A percentile compares a stretch with the other conserved stretches of the same genome.
Conservation (phyloP, 1,140 invertebrate species). For the Musca vetustissima region DNA sequence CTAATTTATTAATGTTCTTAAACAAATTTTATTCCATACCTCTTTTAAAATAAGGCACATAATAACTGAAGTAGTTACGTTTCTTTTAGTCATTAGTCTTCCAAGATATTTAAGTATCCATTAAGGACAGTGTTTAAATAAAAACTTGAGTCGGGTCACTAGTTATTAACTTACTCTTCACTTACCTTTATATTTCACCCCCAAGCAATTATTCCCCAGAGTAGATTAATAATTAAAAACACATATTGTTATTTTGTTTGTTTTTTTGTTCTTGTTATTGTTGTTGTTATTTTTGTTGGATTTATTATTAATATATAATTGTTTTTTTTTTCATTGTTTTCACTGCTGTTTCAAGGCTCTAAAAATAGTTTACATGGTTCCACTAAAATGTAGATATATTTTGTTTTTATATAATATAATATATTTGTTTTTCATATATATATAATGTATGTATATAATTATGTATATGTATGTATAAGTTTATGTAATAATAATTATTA, state of each 20-base stretch:
- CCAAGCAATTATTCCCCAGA: too few relatives aligned
- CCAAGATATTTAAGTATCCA: too few relatives aligned
- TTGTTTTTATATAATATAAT: constrained; percentile 35
- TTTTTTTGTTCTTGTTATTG: constrained; percentile 6
- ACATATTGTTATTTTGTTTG: not conserved
- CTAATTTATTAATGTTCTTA: too few relatives aligned
- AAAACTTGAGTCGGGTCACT: not conserved
- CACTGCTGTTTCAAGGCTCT: constrained; percentile 43
- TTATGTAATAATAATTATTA: constrained; percentile 13
- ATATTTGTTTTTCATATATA: constrained; percentile 29
- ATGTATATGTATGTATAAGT: constrained; percentile 12
- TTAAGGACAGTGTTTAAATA: too few relatives aligned
- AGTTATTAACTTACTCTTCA: not conserved
- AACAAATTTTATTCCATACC: too few relatives aligned
- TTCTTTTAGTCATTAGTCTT: too few relatives aligned
- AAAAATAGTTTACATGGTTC: constrained; percentile 56
- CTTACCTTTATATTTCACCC: not conserved
- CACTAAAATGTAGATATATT: constrained; percentile 50
- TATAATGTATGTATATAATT: constrained; percentile 27
- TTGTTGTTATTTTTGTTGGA: not conserved
- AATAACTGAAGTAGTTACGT: too few relatives aligned
- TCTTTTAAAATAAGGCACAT: too few relatives aligned
- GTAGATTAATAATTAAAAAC: not conserved
- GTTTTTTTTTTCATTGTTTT: constrained; percentile 40
- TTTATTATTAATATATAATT: constrained; percentile 5